Base-by-base conservation (phyloP, 2,797 vertebrate genomes). In the Sebastes reedi region DNA sequence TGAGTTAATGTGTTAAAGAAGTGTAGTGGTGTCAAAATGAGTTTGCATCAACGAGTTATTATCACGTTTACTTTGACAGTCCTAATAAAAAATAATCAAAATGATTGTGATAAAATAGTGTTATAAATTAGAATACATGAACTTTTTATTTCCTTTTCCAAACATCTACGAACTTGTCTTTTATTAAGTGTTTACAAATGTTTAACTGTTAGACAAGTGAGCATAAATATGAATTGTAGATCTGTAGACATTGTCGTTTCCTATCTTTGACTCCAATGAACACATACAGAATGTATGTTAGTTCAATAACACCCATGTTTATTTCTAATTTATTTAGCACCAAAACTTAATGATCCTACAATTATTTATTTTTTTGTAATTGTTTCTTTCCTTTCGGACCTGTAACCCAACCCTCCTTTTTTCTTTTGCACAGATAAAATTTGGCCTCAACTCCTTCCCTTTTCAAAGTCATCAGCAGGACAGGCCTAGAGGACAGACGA, bases 11-110 rank as follows among this genome's bases (percentile, higher is more conserved):
- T 0, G 16, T 18, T 46, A 46, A 46, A 46, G 42, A 46, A 46
- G 46, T 50, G 46, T 50, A 20, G 46, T 50, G 46, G 46, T 18
- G 18, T 50, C 16, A 50, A 50, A 50, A 50, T 50, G 46, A 50
- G 18, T 20, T 50, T 20, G 18, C 46, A 7, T 50, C 18, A 50
- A 50, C 3, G 3, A 50, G 46, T 50, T 50, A 50, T 50, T 4
- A 20, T 50, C 46, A 50, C 3, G 7, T 50, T 50, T 20, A 0
- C 46, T 20, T 0, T 50, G 46, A 0, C 46, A 20, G 46, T 50
- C 46, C 46, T 50, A 18, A 50, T 50, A 50, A 50, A 50, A 50
- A 20, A 50, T 50, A 50, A 50, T 50, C 7, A 20, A 50, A 50
- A 50, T 50, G 1, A 20, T 50, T 50, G 7, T 50, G 46, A 50